Evolutionary conservation across 37 sponge, comb jelly and placozoan species (phyloP).

Genomic region (Aplysina aerophoba): DNA sequence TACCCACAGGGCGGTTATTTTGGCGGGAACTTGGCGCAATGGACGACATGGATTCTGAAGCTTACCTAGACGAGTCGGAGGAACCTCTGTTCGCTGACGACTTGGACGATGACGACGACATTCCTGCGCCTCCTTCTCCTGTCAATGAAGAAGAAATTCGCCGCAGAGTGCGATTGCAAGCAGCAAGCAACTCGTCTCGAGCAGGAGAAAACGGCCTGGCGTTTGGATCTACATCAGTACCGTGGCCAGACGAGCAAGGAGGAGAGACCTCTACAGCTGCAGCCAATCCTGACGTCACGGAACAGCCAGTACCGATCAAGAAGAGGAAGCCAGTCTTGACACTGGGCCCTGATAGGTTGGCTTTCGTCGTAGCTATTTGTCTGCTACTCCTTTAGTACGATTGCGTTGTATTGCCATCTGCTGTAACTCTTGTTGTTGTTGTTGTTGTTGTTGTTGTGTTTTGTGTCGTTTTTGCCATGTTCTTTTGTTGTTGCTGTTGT

Average conservation of each 20-base stretch:
- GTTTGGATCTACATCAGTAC: no score
- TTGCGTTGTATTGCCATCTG: no score
- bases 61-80: constrained; percentile 39
- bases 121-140: constrained; percentile 76
- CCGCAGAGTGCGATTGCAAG: neutral
- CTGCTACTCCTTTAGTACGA: no score
- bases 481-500: no score
- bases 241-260: neutral
- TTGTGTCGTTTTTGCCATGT: no score
- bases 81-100: constrained; percentile 89
- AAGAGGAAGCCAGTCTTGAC: constrained; percentile 71
- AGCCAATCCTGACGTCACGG: neutral
- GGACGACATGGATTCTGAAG: neutral
- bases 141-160: constrained; percentile 30
- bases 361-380: no score
- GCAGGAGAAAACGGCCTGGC: neutral
- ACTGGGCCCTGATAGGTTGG: constrained; percentile 61
- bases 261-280: neutral
- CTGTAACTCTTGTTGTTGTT: no score
- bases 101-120: constrained; percentile 60
- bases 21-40: constrained; percentile 21
- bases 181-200: neutral
- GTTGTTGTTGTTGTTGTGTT: no score
- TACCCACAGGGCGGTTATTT: neutral
- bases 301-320: constrained; percentile 35